Percentiles rank a stretch among this genome's conserved stretches.
Evolutionary conservation across 2,797 vertebrate species (phyloP).

Genomic region (Amblyraja radiata): DNA sequence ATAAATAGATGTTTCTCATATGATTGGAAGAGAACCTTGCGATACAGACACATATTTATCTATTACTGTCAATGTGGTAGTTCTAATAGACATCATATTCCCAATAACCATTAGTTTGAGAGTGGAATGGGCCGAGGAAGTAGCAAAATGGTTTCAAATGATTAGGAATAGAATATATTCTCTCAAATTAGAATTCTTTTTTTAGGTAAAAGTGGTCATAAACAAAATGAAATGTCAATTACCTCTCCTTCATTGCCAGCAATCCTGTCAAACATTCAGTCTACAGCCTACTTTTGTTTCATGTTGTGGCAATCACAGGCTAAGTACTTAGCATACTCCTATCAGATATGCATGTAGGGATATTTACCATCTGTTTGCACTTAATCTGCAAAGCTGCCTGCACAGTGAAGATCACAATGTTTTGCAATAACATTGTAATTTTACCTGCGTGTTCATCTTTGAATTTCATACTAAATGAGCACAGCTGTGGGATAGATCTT

Average conservation of each 20-base stretch:
- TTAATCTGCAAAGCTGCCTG: constrained; percentile 9
- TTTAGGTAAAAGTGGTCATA: background rate
- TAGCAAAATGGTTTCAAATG: background rate
- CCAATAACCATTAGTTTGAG: background rate
- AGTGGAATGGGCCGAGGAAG: background rate
- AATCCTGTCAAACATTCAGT: background rate
- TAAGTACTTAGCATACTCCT: background rate
- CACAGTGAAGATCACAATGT: background rate
- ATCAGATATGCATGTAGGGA: background rate
- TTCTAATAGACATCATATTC: background rate
- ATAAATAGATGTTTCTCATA: constrained; percentile 25
- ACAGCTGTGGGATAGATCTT: background rate
- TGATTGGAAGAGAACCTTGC: constrained; percentile 1
- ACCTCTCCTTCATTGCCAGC: background rate
- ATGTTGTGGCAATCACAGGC: background rate
- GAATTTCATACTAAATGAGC: background rate
- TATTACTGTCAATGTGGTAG: background rate
- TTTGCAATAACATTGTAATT: constrained; percentile 2
- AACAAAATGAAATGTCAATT: background rate
- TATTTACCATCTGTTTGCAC: constrained; percentile 12
- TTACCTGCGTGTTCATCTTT: background rate
- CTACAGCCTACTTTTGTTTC: background rate
- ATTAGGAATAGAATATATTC: background rate
- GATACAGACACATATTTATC: background rate
- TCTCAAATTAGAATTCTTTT: background rate